Base-by-base conservation (phyloP, 2,113 vertebrate genomes). In the Aptenodytes forsteri region DNA sequence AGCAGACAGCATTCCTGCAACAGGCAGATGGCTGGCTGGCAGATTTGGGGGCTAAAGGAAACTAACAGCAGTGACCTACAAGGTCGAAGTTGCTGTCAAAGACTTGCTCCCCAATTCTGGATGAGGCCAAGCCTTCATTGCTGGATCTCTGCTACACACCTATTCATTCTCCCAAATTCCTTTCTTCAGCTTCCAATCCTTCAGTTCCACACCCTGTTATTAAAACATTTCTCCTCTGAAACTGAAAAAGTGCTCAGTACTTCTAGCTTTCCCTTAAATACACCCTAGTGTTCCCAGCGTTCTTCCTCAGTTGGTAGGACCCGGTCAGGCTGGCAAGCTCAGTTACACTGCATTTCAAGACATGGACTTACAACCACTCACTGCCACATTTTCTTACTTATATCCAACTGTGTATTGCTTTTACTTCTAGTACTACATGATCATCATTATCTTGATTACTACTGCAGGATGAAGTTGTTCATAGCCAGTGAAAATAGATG, bases 321-420 rank as follows among this genome's bases (percentile, higher is more conserved):
- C 36, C 1, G 0, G 8, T 30, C 59, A 72, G 38, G 26, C 30
- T 59, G 44, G 16, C 36, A 54, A 50, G 20, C 7, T 27, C 30
- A 22, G 15, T 50, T 58, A 9, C 7, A 8, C 46, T 50, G 46
- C 40, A 26, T 70, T 90, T 73, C 58, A 70, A 83, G 75, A n/a
- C 30, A 27, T 0, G 9, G 19, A 67, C 8, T 84, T 59, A 26
- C 1, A 38, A 64, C 0, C 1, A 23, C 27, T 77, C 55, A 66
- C 46, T 54, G 55, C 36, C 38, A 44, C 32, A 9, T 73, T 66
- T 88, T 77, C 58, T 27, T 52, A 1, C 66, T 70, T 13, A 1
- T 8, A 78, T 56, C 46, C 55, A 36, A 12, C 61, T 50, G 47
- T 1, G 8, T 30, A 19, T 56, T 92, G 38, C 69, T 61, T 54